These are phyloP conservation scores for Drosophila borealis DNA, from an alignment of 2,888 invertebrate species.

Conservation along the genomic window DNA sequence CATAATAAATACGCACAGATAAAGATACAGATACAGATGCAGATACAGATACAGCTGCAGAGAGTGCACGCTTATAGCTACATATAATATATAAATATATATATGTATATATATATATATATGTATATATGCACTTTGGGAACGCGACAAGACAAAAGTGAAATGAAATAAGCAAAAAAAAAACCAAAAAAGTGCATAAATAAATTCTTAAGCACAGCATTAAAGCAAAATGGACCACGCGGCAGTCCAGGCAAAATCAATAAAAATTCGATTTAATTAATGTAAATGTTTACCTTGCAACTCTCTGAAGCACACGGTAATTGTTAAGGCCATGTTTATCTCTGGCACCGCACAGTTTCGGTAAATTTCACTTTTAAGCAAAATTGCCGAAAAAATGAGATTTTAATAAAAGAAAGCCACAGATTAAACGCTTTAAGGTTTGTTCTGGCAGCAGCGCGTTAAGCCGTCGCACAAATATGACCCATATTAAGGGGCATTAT, in stretches of 20 bases:
- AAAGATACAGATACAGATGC: conserved; percentile 48
- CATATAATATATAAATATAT: neutral
- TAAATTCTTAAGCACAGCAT: conserved; percentile 50
- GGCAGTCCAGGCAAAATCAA: conserved; percentile 40
- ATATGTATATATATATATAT: no score
- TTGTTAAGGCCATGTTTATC: conserved; percentile 53
- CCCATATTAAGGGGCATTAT: conserved; percentile 61
- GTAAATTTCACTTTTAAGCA: conserved; percentile 69
- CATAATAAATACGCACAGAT: conserved; percentile 74
- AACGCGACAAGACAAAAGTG: conserved; percentile 49
- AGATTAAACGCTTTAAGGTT: conserved; percentile 39
- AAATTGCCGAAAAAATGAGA: conserved; percentile 25
- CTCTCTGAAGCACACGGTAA: conserved; percentile 21
- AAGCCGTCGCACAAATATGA: conserved; percentile 51
- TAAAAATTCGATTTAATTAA: conserved; percentile 55
- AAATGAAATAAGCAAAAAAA: conserved; percentile 17
- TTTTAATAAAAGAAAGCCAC: conserved; percentile 51
- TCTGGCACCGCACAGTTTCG: conserved; percentile 1
- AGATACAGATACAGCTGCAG: conserved; percentile 19
- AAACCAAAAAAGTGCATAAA: conserved; percentile 50
- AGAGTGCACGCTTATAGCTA: neutral
- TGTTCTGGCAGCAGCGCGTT: conserved; percentile 34
- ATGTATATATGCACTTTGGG: conserved; percentile 10
- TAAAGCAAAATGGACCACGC: conserved; percentile 30
- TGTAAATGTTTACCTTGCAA: conserved; percentile 47